Evolutionary conservation across 2,888 invertebrate species (phyloP), one percentile per base, ranked within the genome.

Genomic region (Melikaiella ostensackeni): DNA sequence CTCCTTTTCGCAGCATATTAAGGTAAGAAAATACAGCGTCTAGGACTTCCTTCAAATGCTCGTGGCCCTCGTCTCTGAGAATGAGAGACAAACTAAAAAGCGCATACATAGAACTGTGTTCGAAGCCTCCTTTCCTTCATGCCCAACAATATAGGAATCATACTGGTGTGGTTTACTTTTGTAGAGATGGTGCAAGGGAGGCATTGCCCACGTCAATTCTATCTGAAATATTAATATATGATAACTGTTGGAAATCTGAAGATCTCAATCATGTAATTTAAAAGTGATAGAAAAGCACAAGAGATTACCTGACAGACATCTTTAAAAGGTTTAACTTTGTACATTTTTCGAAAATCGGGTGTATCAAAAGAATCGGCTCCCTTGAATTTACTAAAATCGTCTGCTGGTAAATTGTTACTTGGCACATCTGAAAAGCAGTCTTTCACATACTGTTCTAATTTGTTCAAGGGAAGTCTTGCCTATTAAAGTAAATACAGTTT

Each of bases 51-150:
- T 94, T 93, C 30, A 97, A 89, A 85, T 96, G 93, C 42, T 93
- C 91, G 8, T 96, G 92, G 1, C 98, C 98, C 74, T 95, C 94
- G 83, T 96, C 95, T 0, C 98, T 98, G 75, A 98, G 93, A 11
- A 94, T 93, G 57, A 98, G 93, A 82, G 94, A 94, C 9, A 97
- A 91, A 6, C 94, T 94, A 90, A 97, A 96, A 77, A 96, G 90
- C 0, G 96, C 94, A 91, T 95, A 97, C 89, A 97, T 94, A 0
- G 95, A 94, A 81, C 96, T 97, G 86, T 95, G 94, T 88, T 97
- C 96, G 82, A 95, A 95, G 1, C 96, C 97, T 79, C 94, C 94
- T 85, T 94, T 1, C 98, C 98, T 91, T 98, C 97, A 90, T 98
- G 96, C 0, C 96, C 97, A 6, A 98, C 91, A n/a, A 98, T 90